These are phyloP conservation scores for Tachina fera DNA, from an alignment of 2,888 invertebrate species.

Conservation along the genomic window DNA sequence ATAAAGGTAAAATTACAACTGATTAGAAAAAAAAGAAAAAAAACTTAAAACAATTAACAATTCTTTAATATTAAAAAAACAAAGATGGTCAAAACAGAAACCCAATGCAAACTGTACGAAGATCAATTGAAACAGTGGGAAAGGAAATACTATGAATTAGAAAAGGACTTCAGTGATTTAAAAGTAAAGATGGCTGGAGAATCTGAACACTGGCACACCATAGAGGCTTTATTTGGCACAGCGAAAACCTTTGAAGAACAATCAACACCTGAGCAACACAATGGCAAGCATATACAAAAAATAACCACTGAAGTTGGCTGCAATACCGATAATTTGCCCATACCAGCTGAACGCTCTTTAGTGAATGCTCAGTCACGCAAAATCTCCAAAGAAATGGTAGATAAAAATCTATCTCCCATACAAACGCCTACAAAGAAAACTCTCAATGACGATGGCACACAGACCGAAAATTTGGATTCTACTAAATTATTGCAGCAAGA, in stretches of 20 bases:
- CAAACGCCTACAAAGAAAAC: constrained; percentile 74
- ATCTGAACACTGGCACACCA: constrained; percentile 81
- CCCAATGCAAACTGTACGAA: constrained; percentile 79
- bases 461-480: constrained; percentile 45
- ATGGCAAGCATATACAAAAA: not conserved
- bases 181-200: constrained; percentile 77
- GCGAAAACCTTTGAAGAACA: not conserved
- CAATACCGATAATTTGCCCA: constrained; percentile 76
- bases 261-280: not conserved
- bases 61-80: constrained; percentile 69
- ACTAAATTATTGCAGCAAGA: not conserved
- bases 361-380: constrained; percentile 44
- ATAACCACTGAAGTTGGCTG: constrained; percentile 52
- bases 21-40: not conserved
- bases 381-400: constrained; percentile 74
- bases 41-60: not conserved
- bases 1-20: constrained; percentile 73
- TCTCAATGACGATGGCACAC: constrained; percentile 55
- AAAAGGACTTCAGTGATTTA: constrained; percentile 77
- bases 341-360: constrained; percentile 74
- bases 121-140: constrained; percentile 77
- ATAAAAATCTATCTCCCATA: constrained; percentile 79
- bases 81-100: constrained; percentile 80
- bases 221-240: constrained; percentile 77
- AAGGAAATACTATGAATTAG: constrained; percentile 75